phyloP scores from a whole-genome alignment of 2,113 vertebrate species.

The Agelaius phoeniceus region DNA sequence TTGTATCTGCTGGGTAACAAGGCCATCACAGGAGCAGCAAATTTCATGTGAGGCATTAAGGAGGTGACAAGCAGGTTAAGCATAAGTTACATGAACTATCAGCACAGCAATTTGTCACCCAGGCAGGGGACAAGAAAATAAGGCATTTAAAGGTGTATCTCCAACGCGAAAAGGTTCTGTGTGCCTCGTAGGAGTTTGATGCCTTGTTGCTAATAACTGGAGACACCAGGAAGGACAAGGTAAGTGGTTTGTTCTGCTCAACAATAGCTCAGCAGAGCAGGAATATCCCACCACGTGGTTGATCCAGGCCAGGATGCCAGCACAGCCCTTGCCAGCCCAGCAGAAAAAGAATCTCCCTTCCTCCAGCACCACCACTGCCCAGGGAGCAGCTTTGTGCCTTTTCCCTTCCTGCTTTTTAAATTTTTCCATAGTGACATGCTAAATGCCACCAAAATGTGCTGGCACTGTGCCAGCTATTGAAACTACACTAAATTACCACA shows the following conservation, averaged over 20 bases:
- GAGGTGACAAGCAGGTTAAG: background rate
- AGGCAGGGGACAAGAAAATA: constrained; percentile 21
- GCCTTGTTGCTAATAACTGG: background rate
- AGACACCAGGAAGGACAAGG: background rate
- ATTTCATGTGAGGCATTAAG: background rate
- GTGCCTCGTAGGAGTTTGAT: background rate
- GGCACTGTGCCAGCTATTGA: background rate
- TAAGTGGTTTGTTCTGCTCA: background rate
- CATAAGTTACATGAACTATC: background rate
- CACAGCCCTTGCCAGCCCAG: background rate
- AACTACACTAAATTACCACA: background rate
- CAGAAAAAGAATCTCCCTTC: fast-evolving
- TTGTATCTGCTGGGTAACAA: background rate
- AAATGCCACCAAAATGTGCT: constrained; percentile 16
- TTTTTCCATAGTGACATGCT: background rate
- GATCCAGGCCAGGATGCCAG: background rate
- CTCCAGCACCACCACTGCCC: background rate
- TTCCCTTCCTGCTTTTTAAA: background rate
- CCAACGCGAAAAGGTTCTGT: background rate
- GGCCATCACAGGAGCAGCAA: background rate
- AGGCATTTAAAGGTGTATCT: background rate
- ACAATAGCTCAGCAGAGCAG: background rate
- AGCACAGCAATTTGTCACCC: background rate
- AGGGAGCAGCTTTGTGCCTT: background rate
- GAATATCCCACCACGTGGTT: background rate